These are phyloP conservation scores for Ophion costatus DNA, from an alignment of 2,888 invertebrate species.

Conservation along the genomic window DNA sequence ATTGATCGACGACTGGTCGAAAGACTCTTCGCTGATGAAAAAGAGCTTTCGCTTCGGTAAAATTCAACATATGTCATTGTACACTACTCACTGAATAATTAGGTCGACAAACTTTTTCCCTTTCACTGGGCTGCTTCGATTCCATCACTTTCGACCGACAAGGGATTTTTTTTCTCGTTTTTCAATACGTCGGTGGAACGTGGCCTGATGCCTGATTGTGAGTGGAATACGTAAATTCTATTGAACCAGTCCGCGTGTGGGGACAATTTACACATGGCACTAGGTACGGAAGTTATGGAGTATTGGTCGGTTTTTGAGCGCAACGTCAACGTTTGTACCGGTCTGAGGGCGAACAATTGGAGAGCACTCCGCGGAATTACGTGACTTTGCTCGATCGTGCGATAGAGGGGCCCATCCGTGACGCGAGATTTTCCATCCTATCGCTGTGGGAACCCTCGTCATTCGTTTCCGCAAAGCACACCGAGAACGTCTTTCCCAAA, in stretches of 20 bases:
- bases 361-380: conserved; percentile 66
- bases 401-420: conserved; percentile 42
- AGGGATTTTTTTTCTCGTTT: neutral
- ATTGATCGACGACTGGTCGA: conserved; percentile 23
- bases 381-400: conserved; percentile 62
- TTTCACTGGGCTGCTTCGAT: neutral
- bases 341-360: conserved; percentile 48
- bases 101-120: neutral
- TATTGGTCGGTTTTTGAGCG: neutral
- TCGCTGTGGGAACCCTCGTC: conserved; percentile 61
- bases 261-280: neutral
- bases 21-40: neutral
- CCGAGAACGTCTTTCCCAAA: conserved; percentile 48
- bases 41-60: neutral
- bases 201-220: neutral
- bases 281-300: neutral
- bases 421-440: conserved; percentile 34
- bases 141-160: too few relatives aligned
- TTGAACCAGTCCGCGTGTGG: neutral
- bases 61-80: neutral
- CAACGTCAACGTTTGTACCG: conserved; percentile 47
- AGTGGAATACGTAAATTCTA: neutral
- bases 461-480: conserved; percentile 64
- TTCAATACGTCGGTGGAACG: neutral
- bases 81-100: neutral